Conservation (phyloP, 2,113 vertebrate species). For the Agapornis roseicollis region DNA sequence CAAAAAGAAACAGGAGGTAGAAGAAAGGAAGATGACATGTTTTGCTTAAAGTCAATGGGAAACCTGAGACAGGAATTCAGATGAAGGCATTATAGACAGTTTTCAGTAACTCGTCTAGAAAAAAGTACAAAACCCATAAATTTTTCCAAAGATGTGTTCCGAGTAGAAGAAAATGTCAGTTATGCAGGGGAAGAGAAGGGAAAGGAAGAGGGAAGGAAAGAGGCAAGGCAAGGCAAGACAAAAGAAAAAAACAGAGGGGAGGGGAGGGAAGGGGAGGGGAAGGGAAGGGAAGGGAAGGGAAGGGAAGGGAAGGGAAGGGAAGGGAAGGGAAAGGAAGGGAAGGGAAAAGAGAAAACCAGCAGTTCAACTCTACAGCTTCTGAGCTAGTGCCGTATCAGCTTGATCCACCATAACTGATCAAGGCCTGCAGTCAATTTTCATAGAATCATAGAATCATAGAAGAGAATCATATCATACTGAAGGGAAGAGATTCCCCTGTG, state of each 20-base stretch:
- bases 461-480: background rate
- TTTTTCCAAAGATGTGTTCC: background rate
- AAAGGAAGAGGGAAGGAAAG: background rate
- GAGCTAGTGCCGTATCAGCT: too few species aligned
- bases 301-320: too few species aligned
- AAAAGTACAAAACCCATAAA: background rate
- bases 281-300: too few species aligned
- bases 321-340: too few species aligned
- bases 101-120: background rate
- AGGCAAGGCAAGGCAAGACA: background rate
- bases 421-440: background rate
- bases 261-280: fast-evolving
- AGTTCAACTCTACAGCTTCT: background rate
- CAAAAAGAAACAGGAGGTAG: background rate
- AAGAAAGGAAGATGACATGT: background rate
- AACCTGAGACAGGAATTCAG: background rate
- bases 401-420: background rate
- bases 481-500: background rate
- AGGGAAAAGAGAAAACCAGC: too few species aligned
- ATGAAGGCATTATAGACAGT: background rate
- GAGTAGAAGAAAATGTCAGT: background rate
- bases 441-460: background rate
- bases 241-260: background rate
- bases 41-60: background rate
- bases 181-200: background rate